Percentiles rank a stretch among this genome's conserved stretches.
Conservation (phyloP, 2,113 vertebrate species). For the Lepidothrix coronata region DNA sequence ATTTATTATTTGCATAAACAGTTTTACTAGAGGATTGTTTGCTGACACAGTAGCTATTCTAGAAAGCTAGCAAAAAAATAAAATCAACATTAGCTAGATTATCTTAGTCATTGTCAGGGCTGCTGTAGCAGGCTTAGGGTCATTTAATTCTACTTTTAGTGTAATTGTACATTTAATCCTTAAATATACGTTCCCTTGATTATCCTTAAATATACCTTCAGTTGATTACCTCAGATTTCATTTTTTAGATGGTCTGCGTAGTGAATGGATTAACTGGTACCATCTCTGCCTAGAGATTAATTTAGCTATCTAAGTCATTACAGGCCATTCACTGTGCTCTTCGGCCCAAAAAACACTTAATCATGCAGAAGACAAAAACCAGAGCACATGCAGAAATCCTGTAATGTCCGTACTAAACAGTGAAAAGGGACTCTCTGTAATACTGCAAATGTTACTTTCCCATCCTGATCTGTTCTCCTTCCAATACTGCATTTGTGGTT, state of each 20-base stretch:
- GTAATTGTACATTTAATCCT: constrained; percentile 52
- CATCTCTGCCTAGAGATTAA: constrained; percentile 44
- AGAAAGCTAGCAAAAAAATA: background rate
- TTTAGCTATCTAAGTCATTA: constrained; percentile 49
- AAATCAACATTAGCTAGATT: background rate
- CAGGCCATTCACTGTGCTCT: constrained; percentile 49
- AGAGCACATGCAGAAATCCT: constrained; percentile 16
- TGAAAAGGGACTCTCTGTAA: background rate
- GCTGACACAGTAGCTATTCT: background rate
- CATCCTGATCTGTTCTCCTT: background rate
- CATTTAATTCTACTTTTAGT: constrained; percentile 47
- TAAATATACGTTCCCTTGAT: constrained; percentile 16
- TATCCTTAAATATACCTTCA: constrained; percentile 40
- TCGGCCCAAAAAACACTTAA: constrained; percentile 11
- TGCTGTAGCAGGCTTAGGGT: background rate
- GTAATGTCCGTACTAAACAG: background rate
- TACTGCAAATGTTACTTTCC: background rate
- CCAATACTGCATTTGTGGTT: background rate
- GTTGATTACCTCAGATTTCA: constrained; percentile 25
- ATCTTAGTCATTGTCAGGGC: background rate
- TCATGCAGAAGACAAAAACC: constrained; percentile 48
- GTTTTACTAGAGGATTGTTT: background rate
- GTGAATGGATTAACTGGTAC: constrained; percentile 31
- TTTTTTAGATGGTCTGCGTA: background rate
- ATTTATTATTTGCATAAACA: background rate